A percentile compares a stretch with the other conserved stretches of the same genome.
These are phyloP conservation scores for Thera britannica DNA, from an alignment of 2,888 invertebrate species.

Conservation along the genomic window DNA sequence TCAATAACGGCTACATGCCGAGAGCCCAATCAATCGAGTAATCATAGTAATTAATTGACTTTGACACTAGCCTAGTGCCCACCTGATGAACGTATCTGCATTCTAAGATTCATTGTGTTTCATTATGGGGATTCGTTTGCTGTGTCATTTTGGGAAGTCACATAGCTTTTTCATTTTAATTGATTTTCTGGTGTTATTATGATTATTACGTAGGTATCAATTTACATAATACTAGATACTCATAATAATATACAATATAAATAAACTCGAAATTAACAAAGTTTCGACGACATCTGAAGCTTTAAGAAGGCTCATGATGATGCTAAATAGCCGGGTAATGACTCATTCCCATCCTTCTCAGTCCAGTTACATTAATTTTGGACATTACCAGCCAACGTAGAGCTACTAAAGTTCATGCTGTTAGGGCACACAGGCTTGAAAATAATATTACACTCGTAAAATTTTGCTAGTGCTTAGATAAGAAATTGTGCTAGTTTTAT, in stretches of 20 bases:
- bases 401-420: slow-evolving; percentile 8
- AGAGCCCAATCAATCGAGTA: slow-evolving; percentile 69
- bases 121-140: no score
- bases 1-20: slow-evolving; percentile 62
- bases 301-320: slow-evolving; percentile 22
- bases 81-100: slow-evolving; percentile 12
- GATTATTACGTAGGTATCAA: no score
- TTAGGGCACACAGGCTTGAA: no score
- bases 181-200: no score
- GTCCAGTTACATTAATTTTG: slow-evolving; percentile 50
- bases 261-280: background rate
- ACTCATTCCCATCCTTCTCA: slow-evolving; percentile 40
- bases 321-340: slow-evolving; percentile 46
- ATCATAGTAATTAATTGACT: slow-evolving; percentile 73
- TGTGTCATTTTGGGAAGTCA: no score
- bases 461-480: no score
- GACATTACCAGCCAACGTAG: slow-evolving; percentile 22
- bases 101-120: no score
- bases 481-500: no score
- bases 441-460: no score
- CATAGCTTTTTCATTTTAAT: no score
- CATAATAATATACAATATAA: no score
- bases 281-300: slow-evolving; percentile 10
- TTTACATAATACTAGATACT: no score
- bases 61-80: slow-evolving; percentile 53